Conservation (phyloP, 2,888 invertebrate species). For the Lypha dubia region DNA sequence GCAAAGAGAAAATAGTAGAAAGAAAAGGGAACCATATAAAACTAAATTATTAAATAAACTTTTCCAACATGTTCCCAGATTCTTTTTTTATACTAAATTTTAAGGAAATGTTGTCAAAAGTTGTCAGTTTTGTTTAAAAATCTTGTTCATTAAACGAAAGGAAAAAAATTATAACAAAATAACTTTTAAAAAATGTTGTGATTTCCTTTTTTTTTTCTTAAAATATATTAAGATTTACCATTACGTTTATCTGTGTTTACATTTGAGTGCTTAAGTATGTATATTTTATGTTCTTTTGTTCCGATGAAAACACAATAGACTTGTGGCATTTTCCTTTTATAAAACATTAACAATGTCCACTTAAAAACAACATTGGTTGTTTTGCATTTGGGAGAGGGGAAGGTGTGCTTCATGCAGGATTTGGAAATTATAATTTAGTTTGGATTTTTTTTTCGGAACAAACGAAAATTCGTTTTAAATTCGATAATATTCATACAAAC, state of each 20-base stretch:
- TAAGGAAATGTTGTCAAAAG: neutral
- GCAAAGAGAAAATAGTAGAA: neutral
- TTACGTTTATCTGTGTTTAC: neutral
- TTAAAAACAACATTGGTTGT: neutral
- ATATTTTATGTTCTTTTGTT: neutral
- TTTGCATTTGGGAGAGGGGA: too few relatives aligned
- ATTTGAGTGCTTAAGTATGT: neutral
- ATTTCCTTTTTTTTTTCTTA: neutral
- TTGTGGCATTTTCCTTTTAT: conserved; percentile 3
- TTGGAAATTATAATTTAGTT: neutral
- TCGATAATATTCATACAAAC: too few relatives aligned
- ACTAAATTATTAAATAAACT: neutral
- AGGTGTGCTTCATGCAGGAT: neutral
- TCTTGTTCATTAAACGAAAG: neutral
- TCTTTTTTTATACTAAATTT: neutral
- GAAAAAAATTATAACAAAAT: too few relatives aligned
- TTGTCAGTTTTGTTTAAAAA: neutral
- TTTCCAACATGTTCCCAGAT: neutral
- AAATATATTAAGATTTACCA: neutral
- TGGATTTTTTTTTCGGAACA: too few relatives aligned
- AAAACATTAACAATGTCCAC: neutral
- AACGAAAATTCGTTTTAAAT: too few relatives aligned
- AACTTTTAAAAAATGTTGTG: neutral
- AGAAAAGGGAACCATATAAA: neutral
- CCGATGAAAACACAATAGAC: neutral